Evolutionary conservation across 2,888 invertebrate genomes (phyloP), one percentile per base, ranked within the genome.

Genomic region (Mythimna ferrago): DNA sequence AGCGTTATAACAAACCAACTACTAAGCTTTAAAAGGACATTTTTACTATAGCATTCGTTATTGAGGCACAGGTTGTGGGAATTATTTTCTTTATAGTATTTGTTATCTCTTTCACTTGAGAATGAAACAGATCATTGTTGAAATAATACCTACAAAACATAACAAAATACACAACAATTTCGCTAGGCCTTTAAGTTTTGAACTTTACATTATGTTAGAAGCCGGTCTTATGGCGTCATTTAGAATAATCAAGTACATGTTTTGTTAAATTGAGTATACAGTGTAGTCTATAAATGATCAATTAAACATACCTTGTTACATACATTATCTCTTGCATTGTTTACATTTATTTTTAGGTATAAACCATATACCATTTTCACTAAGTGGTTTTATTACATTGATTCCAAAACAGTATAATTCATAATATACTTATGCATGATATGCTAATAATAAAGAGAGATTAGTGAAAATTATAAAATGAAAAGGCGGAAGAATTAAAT

Each of bases 1-100:
- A 95, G 94, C 92, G 90, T 92, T 93, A 84, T 91, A 92, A 92
- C 89, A 89, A 91, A 91, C 86, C 85, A 89, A 90, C 92, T 93
- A 92, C 89, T 82, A 92, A 93, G 91, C 92, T 89, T 92, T 86
- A 76, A 86, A 88, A 85, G 84, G 86, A 84, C 87, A 79, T 84
- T 85, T 86, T 81, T 85, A 88, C 87, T 68, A 61, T 54, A 79
- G 88, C 87, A 89, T 87, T 87, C 64, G 76, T 84, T 85, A 87
- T 71, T 80, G 87, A 92, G 91, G 92, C 93, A 92, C 91, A 90
- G 89, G 86, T 88, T 80, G 84, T 89, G 86, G 86, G 92, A 90
- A 91, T 83, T 82, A 88, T 89, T 80, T 82, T 71, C 73, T 60
- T 67, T 70, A 80, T 60, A 67, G 19, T 21, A 77, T 71, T 48